Evolutionary conservation across 2,888 invertebrate species (phyloP), one percentile per base, ranked within the genome.

Genomic region (Cryptus viduatorius): DNA sequence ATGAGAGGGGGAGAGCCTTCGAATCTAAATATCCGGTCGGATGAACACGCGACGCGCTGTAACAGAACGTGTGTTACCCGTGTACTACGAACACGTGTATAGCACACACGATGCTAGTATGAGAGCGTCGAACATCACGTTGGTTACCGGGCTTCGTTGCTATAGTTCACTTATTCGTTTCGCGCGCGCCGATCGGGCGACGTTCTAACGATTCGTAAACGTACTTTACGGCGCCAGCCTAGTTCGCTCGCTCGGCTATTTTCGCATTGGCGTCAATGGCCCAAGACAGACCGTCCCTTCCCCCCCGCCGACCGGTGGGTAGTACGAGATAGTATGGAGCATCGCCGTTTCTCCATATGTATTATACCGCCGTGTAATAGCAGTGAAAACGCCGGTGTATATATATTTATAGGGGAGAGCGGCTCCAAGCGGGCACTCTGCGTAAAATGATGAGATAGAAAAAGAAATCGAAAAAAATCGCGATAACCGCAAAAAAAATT

Each of bases 141-240:
- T 48, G 71, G 79, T 82, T 50, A 79, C 71, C 53, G 37, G 4
- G 71, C 69, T 75, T 59, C 75, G 50, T 29, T 44, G 56, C 12
- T 56, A 37, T 78, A 42, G 65, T 53, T 16, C 65, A 72, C 73
- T 78, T 59, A 64, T 77, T 68, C 68, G 37, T 53, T 77, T 68
- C 68, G 37, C 81, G 73, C 71, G 78, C 82, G 84, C 67, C 86
- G 84, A 87, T 89, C 85, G 85, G 88, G 85, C 87, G 87, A 83
- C 86, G 86, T 86, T 86, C 86, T 89, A 88, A 89, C 89, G 88
- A 88, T 89, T 90, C 87, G 88, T 84, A 87, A 88, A 87, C 88
- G 88, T 88, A 88, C 88, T 89, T 88, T 87, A 89, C 80, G 88
- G 88, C 89, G 87, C 87, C 89, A 89, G 88, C 87, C 87, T 87